Evolutionary conservation across 2,888 invertebrate genomes (phyloP).

Genomic region (Coleophora deauratella): DNA sequence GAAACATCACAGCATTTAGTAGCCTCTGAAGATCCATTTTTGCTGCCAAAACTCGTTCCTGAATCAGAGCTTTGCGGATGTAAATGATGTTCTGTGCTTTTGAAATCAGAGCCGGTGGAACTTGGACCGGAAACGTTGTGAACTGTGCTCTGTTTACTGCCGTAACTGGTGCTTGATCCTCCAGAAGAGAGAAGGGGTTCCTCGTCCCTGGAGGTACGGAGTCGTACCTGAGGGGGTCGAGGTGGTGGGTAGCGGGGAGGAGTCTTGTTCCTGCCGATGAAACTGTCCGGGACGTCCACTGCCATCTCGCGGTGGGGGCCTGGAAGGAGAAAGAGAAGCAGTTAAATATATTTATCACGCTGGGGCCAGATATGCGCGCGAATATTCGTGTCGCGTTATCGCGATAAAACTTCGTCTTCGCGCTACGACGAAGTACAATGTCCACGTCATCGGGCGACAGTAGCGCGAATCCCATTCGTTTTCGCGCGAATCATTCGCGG

Average conservation of each 20-base stretch:
- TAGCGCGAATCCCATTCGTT: too few relatives aligned
- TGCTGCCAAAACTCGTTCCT: slow-evolving; percentile 56
- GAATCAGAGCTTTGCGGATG: slow-evolving; percentile 62
- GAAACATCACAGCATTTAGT: slow-evolving; percentile 59
- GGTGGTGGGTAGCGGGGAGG: slow-evolving; percentile 93
- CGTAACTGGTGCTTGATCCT: slow-evolving; percentile 60
- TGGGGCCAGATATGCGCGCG: too few relatives aligned
- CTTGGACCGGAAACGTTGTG: slow-evolving; percentile 49
- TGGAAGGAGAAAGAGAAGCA: slow-evolving; percentile 36
- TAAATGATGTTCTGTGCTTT: slow-evolving; percentile 47
- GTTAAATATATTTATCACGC: not conserved
- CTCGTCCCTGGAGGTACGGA: slow-evolving; percentile 59
- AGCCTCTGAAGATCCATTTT: slow-evolving; percentile 59
- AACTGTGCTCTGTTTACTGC: slow-evolving; percentile 60
- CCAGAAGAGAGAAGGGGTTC: slow-evolving; percentile 65
- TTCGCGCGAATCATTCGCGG: too few relatives aligned
- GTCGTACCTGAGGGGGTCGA: slow-evolving; percentile 79
- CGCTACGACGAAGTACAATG: too few relatives aligned
- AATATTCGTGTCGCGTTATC: too few relatives aligned
- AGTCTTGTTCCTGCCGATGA: slow-evolving; percentile 92
- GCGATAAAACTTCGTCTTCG: too few relatives aligned
- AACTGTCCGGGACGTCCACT: slow-evolving; percentile 97
- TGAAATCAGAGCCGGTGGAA: slow-evolving; percentile 58
- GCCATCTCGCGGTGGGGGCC: slow-evolving; percentile 98
- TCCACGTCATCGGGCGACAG: too few relatives aligned